Percentiles rank a stretch among this genome's conserved stretches.
These are phyloP conservation scores for Oreochromis niloticus DNA, from an alignment of 2,113 vertebrate genomes.

Conservation along the genomic window DNA sequence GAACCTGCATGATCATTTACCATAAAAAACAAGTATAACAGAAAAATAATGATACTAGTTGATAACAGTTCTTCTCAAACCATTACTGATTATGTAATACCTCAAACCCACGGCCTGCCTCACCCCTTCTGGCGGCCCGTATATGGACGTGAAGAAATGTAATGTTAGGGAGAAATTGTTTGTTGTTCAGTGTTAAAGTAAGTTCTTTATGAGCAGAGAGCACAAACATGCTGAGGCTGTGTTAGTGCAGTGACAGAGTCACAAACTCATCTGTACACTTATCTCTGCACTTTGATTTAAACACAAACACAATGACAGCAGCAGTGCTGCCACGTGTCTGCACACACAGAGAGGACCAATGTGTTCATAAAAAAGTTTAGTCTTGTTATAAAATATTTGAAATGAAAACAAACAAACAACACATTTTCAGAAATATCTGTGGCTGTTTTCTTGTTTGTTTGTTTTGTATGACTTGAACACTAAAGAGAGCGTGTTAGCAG, in stretches of 20 bases:
- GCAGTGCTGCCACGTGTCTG: not conserved
- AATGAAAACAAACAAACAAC: not conserved
- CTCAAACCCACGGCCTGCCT: too few relatives aligned
- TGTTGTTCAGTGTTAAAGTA: not conserved
- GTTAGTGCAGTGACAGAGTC: not conserved
- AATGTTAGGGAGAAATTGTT: fast-evolving
- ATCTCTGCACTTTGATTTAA: not conserved
- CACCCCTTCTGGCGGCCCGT: too few relatives aligned
- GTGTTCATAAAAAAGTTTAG: fast-evolving
- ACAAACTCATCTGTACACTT: too few relatives aligned
- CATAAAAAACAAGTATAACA: too few relatives aligned
- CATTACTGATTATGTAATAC: too few relatives aligned
- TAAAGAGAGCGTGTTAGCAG: not conserved
- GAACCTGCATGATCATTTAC: too few relatives aligned
- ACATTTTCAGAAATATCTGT: not conserved
- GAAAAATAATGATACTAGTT: too few relatives aligned
- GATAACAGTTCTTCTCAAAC: too few relatives aligned
- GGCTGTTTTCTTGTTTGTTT: not conserved
- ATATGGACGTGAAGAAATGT: not conserved
- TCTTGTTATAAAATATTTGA: not conserved
- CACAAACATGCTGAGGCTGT: too few relatives aligned
- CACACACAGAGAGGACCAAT: fast-evolving
- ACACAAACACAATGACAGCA: not conserved
- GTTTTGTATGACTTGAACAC: not conserved
- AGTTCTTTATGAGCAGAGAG: not conserved